Evolutionary conservation across 1,140 invertebrate species (phyloP).

Genomic region (Saccostrea glomerata): DNA sequence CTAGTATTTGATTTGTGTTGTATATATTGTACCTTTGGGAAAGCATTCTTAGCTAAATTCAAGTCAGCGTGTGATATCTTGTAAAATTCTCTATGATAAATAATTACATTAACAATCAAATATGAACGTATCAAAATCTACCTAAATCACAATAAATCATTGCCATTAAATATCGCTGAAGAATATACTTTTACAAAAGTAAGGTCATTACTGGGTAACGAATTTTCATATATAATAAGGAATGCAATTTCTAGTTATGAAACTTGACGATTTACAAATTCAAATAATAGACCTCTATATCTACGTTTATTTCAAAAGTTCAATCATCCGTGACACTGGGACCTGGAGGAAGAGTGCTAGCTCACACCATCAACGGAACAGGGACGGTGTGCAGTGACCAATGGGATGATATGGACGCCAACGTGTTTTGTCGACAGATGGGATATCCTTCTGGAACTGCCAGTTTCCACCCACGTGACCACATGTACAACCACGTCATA

Average conservation of each 20-base stretch:
- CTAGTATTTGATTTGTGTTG: too few species aligned
- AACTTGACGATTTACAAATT: not conserved
- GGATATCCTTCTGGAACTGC: not conserved
- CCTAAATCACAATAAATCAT: too few species aligned
- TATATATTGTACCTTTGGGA: too few species aligned
- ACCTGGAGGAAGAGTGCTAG: not conserved
- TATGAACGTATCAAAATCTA: too few species aligned
- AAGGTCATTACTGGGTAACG: too few species aligned
- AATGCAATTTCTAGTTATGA: not conserved
- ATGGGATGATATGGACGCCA: not conserved
- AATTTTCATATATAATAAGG: too few species aligned
- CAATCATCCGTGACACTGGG: not conserved
- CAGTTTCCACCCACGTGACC: not conserved
- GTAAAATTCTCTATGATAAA: too few species aligned
- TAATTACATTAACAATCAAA: too few species aligned
- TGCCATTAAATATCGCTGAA: too few species aligned
- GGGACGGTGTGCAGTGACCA: not conserved
- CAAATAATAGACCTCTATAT: not conserved
- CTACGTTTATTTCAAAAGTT: not conserved
- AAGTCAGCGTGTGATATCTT: too few species aligned
- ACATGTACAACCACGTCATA: not conserved
- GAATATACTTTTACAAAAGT: too few species aligned
- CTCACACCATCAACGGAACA: not conserved
- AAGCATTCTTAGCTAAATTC: too few species aligned
- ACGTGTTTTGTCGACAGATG: conserved; percentile 3